These are phyloP conservation scores for Xyliphius kryptos DNA, from an alignment of 2,113 vertebrate species.

Conservation along the genomic window DNA sequence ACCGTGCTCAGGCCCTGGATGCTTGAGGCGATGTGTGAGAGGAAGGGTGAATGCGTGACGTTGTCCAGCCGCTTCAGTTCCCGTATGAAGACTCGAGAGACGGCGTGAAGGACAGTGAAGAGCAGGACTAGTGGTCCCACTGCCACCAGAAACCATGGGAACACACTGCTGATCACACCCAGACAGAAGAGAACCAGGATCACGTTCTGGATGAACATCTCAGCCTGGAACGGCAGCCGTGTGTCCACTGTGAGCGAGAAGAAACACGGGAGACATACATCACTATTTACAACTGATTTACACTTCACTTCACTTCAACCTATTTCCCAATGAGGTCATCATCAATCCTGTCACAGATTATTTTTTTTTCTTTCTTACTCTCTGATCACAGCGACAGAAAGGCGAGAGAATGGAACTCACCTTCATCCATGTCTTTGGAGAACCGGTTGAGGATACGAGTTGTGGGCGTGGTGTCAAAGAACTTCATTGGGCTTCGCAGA, in stretches of 20 bases:
- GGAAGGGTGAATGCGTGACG: conserved; percentile 83
- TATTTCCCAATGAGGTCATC: background rate
- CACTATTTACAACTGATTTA: too few species aligned
- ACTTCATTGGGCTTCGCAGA: conserved; percentile 90
- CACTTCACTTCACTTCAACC: too few species aligned
- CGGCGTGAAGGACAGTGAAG: conserved; percentile 73
- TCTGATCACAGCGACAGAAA: too few species aligned
- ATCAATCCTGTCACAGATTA: too few species aligned
- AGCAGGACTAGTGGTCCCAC: conserved; percentile 78
- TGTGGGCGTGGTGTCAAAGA: conserved; percentile 84
- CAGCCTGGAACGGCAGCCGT: conserved; percentile 84
- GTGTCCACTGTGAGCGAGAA: conserved; percentile 71
- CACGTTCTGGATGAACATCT: conserved; percentile 92
- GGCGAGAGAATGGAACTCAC: conserved; percentile 61
- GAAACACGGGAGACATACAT: background rate
- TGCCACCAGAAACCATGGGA: conserved; percentile 87
- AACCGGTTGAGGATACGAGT: conserved; percentile 85
- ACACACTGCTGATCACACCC: conserved; percentile 77
- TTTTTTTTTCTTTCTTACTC: background rate
- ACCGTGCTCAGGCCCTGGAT: conserved; percentile 87
- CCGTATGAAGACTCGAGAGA: conserved; percentile 85
- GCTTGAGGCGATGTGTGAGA: conserved; percentile 86
- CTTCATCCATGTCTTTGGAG: conserved; percentile 94
- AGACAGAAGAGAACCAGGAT: conserved; percentile 89
- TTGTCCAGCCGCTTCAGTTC: conserved; percentile 90